A percentile compares a stretch with the other conserved stretches of the same genome.
Evolutionary conservation across 1,140 invertebrate genomes (phyloP).

Genomic region (Eubasilissa regina): DNA sequence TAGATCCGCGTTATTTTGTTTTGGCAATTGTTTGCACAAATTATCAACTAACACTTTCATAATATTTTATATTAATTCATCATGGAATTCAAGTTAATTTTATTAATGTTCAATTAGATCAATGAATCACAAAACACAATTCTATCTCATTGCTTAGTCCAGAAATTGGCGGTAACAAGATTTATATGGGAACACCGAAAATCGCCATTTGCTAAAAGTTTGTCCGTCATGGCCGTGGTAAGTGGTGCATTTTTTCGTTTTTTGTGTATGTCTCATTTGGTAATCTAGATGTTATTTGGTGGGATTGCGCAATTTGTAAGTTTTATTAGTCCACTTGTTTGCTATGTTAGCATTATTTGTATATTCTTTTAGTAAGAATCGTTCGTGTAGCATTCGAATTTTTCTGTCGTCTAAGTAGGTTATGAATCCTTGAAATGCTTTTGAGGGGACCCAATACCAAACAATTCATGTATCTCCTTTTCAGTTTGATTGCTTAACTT

Average conservation of each 20-base stretch:
- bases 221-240: constrained; percentile 67
- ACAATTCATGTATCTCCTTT: constrained; percentile 21
- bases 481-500: neutral
- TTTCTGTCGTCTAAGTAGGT: constrained; percentile 47
- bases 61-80: too few relatives aligned
- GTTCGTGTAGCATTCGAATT: constrained; percentile 10
- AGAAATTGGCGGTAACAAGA: constrained; percentile 45
- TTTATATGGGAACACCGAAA: constrained; percentile 42
- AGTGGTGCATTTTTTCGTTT: constrained; percentile 59
- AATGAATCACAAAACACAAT: neutral
- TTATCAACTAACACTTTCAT: too few relatives aligned
- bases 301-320: neutral
- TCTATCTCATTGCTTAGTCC: neutral
- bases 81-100: too few relatives aligned
- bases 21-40: too few relatives aligned
- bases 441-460: constrained; percentile 39
- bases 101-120: neutral
- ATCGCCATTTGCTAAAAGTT: constrained; percentile 69
- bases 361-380: constrained; percentile 6
- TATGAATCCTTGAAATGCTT: constrained; percentile 50
- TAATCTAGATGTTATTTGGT: constrained; percentile 1
- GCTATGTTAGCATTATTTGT: neutral
- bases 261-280: constrained; percentile 36
- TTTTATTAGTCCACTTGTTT: constrained; percentile 1
- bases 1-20: too few relatives aligned